Conservation (phyloP, 2,888 invertebrate genomes). For the Andrena dorsata region DNA sequence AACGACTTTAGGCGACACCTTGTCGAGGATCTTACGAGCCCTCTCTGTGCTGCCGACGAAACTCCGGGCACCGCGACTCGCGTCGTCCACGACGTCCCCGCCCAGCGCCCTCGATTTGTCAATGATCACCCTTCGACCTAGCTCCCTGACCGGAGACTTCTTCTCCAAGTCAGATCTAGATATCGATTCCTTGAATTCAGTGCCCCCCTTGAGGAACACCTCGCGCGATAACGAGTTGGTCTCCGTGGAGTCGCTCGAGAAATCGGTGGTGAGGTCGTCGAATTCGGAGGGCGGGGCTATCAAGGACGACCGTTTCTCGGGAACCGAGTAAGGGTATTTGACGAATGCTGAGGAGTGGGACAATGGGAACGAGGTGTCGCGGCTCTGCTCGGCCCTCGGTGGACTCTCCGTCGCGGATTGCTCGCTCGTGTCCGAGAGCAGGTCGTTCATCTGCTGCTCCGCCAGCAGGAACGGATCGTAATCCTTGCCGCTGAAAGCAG, state of each 20-base stretch:
- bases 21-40: conserved; percentile 70
- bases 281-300: conserved; percentile 85
- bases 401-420: conserved; percentile 79
- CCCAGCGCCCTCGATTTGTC: conserved; percentile 80
- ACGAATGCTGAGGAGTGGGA: conserved; percentile 83
- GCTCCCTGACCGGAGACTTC: conserved; percentile 50
- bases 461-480: conserved; percentile 93
- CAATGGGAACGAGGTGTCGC: conserved; percentile 76
- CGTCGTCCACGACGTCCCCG: conserved; percentile 48
- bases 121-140: conserved; percentile 79
- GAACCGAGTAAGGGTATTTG: conserved; percentile 73
- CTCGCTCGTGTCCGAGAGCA: conserved; percentile 89
- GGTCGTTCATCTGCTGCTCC: conserved; percentile 93
- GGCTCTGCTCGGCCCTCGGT: conserved; percentile 36
- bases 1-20: conserved; percentile 64
- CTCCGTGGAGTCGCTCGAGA: conserved; percentile 81
- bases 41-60: conserved; percentile 62
- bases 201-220: conserved; percentile 58
- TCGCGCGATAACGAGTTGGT: conserved; percentile 79
- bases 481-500: conserved; percentile 84
- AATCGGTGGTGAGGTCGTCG: conserved; percentile 81
- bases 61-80: conserved; percentile 36
- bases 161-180: conserved; percentile 32
- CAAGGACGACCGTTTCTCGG: conserved; percentile 82
- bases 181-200: conserved; percentile 46